phyloP scores from a whole-genome alignment of 1,140 invertebrate genomes.

The Polypedilum pembai region DNA sequence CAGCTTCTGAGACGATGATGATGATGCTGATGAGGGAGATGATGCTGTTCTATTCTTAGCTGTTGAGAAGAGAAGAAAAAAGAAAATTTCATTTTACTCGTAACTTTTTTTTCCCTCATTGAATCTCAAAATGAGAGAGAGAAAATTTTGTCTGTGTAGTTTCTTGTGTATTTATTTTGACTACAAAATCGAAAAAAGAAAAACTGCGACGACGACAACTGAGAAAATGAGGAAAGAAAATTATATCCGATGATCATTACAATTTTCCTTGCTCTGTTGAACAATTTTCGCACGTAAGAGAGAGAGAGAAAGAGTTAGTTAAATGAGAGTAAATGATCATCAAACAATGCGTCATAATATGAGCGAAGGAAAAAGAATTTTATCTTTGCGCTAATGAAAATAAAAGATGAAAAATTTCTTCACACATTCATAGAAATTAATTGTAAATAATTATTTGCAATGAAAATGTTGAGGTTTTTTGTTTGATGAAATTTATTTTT shows the following conservation, averaged over 20 bases:
- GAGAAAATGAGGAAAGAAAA: not conserved
- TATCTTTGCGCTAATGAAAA: not conserved
- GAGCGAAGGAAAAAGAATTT: not conserved
- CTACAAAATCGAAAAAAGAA: not conserved
- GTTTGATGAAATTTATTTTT: no score
- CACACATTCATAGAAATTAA: conserved; percentile 12
- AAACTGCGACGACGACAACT: conserved; percentile 7
- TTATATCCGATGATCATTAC: not conserved
- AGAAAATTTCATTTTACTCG: not conserved
- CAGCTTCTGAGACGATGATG: not conserved
- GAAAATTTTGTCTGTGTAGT: not conserved
- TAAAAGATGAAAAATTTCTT: no score
- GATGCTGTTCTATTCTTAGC: conserved; percentile 28
- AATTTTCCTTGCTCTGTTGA: not conserved
- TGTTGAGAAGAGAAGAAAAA: not conserved
- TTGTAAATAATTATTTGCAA: not conserved
- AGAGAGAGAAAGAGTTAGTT: not conserved
- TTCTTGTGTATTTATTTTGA: not conserved
- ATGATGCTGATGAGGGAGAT: conserved; percentile 28
- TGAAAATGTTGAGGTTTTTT: no score
- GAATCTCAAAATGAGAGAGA: not conserved
- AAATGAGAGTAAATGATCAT: not conserved
- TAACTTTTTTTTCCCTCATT: not conserved
- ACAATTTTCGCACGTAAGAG: not conserved
- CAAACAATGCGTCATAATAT: not conserved